Conservation (phyloP, 2,113 vertebrate species). For the Pseudopipra pipra region DNA sequence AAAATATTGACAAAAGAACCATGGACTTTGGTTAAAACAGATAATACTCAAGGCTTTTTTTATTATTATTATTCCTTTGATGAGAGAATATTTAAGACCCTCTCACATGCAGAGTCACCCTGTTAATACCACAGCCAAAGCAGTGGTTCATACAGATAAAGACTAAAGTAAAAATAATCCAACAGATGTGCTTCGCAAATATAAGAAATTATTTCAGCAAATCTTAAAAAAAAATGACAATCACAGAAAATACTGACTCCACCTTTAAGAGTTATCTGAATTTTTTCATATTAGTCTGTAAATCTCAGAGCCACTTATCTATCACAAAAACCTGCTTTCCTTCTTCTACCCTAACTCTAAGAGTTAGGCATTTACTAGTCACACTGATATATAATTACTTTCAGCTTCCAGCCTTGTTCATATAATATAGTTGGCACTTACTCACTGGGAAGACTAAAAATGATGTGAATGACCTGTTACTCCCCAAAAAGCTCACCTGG, state of each 20-base stretch:
- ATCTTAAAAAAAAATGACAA: neutral
- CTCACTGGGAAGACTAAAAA: neutral
- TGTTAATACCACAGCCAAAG: constrained; percentile 9
- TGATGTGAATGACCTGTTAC: neutral
- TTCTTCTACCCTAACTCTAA: neutral
- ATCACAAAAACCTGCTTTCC: neutral
- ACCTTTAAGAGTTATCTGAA: neutral
- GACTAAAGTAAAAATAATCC: constrained; percentile 22
- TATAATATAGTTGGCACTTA: neutral
- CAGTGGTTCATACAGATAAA: constrained; percentile 8
- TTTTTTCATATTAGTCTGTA: neutral
- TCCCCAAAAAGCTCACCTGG: neutral
- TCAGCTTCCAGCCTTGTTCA: neutral
- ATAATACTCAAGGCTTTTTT: constrained; percentile 18
- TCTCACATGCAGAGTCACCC: constrained; percentile 38
- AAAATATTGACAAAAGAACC: constrained; percentile 16
- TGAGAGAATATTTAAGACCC: constrained; percentile 43
- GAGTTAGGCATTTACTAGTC: neutral
- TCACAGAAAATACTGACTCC: neutral
- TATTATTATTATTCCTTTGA: neutral
- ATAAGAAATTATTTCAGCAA: neutral
- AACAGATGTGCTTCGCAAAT: neutral
- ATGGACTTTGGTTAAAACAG: constrained; percentile 12
- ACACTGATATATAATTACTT: neutral
- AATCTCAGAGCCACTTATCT: neutral